These are phyloP conservation scores for Bovichtus diacanthus DNA, from an alignment of 2,797 vertebrate genomes.

Conservation along the genomic window DNA sequence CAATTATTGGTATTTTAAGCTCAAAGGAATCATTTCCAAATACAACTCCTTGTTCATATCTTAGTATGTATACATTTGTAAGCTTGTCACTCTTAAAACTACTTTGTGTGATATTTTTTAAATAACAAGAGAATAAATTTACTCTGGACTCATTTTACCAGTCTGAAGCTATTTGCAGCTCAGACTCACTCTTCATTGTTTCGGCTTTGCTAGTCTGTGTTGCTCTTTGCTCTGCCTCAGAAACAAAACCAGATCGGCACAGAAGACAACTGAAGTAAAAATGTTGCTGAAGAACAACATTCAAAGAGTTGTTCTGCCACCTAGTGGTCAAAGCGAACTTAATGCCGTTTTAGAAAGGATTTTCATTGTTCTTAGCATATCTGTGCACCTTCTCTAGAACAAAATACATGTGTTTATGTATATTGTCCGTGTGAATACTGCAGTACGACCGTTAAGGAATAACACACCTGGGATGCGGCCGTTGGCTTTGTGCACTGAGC, in stretches of 20 bases:
- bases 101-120: neutral
- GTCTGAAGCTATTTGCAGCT: neutral
- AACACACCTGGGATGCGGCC: conserved; percentile 89
- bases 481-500: conserved; percentile 67
- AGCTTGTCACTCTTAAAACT: neutral
- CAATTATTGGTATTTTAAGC: neutral
- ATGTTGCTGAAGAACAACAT: neutral
- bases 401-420: neutral
- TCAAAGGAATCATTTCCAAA: neutral
- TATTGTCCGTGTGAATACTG: neutral
- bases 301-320: neutral
- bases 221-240: neutral
- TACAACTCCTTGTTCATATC: neutral
- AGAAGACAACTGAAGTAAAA: neutral
- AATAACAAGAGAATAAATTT: neutral
- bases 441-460: neutral
- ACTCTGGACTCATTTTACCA: neutral
- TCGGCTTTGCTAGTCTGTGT: neutral
- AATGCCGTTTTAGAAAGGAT: neutral
- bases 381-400: neutral
- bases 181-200: neutral
- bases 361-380: neutral
- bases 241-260: neutral
- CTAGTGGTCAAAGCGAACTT: conserved; percentile 1
- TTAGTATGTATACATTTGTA: neutral